A percentile compares a stretch with the other conserved stretches of the same genome.
These are phyloP conservation scores for Cynaeus angustus DNA, from an alignment of 2,888 invertebrate species.

Conservation along the genomic window DNA sequence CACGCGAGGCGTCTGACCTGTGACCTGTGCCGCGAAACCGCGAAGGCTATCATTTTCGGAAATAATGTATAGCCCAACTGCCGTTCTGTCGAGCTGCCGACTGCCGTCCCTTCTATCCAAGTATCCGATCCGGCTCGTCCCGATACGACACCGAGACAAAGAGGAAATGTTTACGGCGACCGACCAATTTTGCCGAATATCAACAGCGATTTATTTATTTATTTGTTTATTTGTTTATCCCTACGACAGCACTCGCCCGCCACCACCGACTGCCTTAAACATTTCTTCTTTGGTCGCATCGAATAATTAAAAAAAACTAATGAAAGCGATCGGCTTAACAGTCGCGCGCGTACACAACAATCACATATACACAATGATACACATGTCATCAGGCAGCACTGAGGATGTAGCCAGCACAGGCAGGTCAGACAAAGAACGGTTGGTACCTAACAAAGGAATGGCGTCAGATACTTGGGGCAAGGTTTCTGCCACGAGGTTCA, in stretches of 20 bases:
- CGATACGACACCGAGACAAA: constrained; percentile 66
- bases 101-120: constrained; percentile 65
- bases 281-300: constrained; percentile 71
- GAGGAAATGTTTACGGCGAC: constrained; percentile 71
- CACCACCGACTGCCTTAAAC: constrained; percentile 67
- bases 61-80: constrained; percentile 30
- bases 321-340: constrained; percentile 58
- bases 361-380: constrained; percentile 71
- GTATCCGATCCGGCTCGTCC: constrained; percentile 71
- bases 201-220: background rate
- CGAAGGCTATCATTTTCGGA: constrained; percentile 28
- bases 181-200: background rate
- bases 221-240: too few species aligned
- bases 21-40: constrained; percentile 68
- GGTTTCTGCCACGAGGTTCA: constrained; percentile 99
- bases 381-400: constrained; percentile 71
- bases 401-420: constrained; percentile 72
- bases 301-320: constrained; percentile 54
- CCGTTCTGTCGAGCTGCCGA: constrained; percentile 38
- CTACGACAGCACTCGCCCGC: constrained; percentile 63
- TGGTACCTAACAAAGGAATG: constrained; percentile 98
- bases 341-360: constrained; percentile 69
- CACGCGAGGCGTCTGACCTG: constrained; percentile 71
- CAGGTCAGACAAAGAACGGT: constrained; percentile 73
- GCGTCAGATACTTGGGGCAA: constrained; percentile 99